phyloP scores from a whole-genome alignment of 2,113 vertebrate genomes.

The Panthera uncia region DNA sequence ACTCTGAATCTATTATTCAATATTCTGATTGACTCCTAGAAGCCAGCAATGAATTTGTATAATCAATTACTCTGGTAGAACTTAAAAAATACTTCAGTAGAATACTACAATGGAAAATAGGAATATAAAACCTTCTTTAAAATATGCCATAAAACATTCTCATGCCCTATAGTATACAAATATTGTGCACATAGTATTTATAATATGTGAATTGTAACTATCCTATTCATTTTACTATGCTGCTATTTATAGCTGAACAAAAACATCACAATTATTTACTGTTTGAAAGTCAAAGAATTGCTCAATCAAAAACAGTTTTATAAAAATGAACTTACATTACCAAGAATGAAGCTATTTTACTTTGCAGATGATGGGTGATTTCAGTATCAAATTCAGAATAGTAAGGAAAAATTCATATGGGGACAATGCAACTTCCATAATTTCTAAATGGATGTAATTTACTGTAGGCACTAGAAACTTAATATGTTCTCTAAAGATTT shows the following conservation, averaged over 20 bases:
- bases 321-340: slow-evolving; percentile 64
- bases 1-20: background rate
- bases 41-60: background rate
- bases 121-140: slow-evolving; percentile 50
- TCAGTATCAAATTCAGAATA: slow-evolving; percentile 68
- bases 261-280: slow-evolving; percentile 32
- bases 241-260: slow-evolving; percentile 20
- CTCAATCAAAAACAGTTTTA: slow-evolving; percentile 61
- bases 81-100: slow-evolving; percentile 26
- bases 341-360: slow-evolving; percentile 55
- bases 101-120: background rate
- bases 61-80: slow-evolving; percentile 34
- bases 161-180: background rate
- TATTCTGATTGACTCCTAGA: background rate
- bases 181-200: background rate
- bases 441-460: slow-evolving; percentile 83
- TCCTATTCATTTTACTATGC: slow-evolving; percentile 36
- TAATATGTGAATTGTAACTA: background rate
- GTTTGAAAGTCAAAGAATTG: slow-evolving; percentile 41
- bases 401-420: slow-evolving; percentile 64
- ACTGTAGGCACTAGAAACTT: slow-evolving; percentile 85
- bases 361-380: slow-evolving; percentile 67
- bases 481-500: slow-evolving; percentile 88
- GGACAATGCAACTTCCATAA: slow-evolving; percentile 80
- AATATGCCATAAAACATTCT: background rate